A percentile compares a stretch with the other conserved stretches of the same genome.
These are phyloP conservation scores for Nemopilema nomurai DNA, from an alignment of 30 jellyfish, hydroid and myxozoan species.

Conservation along the genomic window DNA sequence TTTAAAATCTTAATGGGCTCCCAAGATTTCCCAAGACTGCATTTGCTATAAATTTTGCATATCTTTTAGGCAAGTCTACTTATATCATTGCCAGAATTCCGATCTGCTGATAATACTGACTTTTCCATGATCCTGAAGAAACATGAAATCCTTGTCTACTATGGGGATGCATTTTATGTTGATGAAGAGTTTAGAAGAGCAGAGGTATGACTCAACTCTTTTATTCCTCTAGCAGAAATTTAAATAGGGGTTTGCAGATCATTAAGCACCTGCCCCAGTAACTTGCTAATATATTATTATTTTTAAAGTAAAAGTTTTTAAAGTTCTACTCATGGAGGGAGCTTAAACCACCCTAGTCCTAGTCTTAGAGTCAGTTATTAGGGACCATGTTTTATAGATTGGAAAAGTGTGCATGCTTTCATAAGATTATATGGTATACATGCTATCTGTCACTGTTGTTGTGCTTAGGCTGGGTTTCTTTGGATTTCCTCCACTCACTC, in stretches of 20 bases:
- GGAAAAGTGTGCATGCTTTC: too few species aligned
- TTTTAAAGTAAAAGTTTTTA: background rate
- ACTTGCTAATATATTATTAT: background rate
- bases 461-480: too few species aligned
- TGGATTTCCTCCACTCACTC: too few species aligned
- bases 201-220: conserved; percentile 48
- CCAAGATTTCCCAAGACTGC: background rate
- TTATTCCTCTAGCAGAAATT: background rate
- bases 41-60: background rate
- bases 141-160: conserved; percentile 75
- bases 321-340: background rate
- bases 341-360: too few species aligned
- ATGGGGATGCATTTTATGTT: conserved; percentile 84
- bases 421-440: too few species aligned
- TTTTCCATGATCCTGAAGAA: conserved; percentile 48
- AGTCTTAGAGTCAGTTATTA: too few species aligned
- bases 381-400: too few species aligned
- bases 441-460: too few species aligned
- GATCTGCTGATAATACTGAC: conserved; percentile 58
- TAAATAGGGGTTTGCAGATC: too few species aligned
- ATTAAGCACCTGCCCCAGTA: too few species aligned
- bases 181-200: conserved; percentile 89
- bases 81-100: conserved; percentile 73
- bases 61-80: conserved; percentile 68
- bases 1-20: too few species aligned